Evolutionary conservation across 2,113 vertebrate species (phyloP), one percentile per base, ranked within the genome.

Genomic region (Mormyrus lacerda): DNA sequence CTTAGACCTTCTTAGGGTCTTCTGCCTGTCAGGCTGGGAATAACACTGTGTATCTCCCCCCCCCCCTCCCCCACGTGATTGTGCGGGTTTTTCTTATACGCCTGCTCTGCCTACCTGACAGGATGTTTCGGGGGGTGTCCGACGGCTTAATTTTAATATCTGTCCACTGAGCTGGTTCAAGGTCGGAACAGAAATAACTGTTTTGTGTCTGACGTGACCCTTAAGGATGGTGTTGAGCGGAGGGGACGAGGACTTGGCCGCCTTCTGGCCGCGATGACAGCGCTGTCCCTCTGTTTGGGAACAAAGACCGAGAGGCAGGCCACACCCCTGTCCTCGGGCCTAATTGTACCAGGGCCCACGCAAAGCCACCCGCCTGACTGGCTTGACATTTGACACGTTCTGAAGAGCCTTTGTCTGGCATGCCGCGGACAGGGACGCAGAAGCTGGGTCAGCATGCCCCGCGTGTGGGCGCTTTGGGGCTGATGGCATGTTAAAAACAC

Each of bases 371-470:
- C 39, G 31, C 6, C 2, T n/a, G 45, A 86, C 4, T 86, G 4
- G 7, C 42, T 87, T 87, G 55, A 65, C 86, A 61, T 87, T 87
- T 87, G 19, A 58, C 35, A 31, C 53, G 21, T 53, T 86, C n/a
- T 86, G 4, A 50, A 27, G 84, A 83, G 0, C 44, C 48, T 86
- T 87, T 87, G 85, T 53, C 1, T 35, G 9, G 47, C 1, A 4
- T 53, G n/a, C 13, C 2, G 50, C 50, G 5, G 17, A 17, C 17
- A 1, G 13, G 19, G n/a, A 31, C 13, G 8, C n/a, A 0, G n/a
- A 8, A 8, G 24, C 58, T 27, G 58, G 1, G 69, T 19, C 69
- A 76, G 31, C 39, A 76, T 76, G 4, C 1, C 3, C 69, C 69
- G 0, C 13, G 4, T 35, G 69, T 76, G 69, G 69, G 31, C 0